Evolutionary conservation across 2,797 vertebrate species (phyloP).

Genomic region (Sebastes vulpes): DNA sequence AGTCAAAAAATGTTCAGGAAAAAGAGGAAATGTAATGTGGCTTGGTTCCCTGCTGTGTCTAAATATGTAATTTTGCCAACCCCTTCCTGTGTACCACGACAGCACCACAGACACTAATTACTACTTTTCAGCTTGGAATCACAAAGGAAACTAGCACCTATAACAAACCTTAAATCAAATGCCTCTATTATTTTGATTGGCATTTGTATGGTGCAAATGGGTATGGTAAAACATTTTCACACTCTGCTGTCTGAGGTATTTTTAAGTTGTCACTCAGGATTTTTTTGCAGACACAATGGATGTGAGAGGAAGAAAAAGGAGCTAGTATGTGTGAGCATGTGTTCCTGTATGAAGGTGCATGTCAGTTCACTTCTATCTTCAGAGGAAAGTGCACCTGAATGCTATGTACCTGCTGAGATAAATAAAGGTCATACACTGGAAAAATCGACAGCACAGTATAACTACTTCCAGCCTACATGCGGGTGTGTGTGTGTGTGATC

Average conservation of each 20-base stretch:
- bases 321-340: not conserved
- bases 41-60: slow-evolving; percentile 24
- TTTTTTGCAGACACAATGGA: not conserved
- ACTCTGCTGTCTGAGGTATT: slow-evolving; percentile 5
- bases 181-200: slow-evolving; percentile 45
- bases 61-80: slow-evolving; percentile 59
- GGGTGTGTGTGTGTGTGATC: not conserved
- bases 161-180: slow-evolving; percentile 57
- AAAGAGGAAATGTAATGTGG: slow-evolving; percentile 16
- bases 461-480: slow-evolving; percentile 1
- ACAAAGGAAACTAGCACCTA: slow-evolving; percentile 48
- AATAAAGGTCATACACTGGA: slow-evolving; percentile 22
- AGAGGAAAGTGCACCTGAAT: slow-evolving; percentile 3
- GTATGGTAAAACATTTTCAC: slow-evolving; percentile 15
- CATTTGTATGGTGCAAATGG: slow-evolving; percentile 35
- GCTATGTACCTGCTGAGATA: slow-evolving; percentile 32
- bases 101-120: slow-evolving; percentile 56
- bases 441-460: not conserved
- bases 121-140: slow-evolving; percentile 48
- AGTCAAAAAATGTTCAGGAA: not conserved
- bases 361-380: not conserved
- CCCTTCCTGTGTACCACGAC: slow-evolving; percentile 33
- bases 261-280: slow-evolving; percentile 39
- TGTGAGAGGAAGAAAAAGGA: not conserved
- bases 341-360: not conserved